phyloP scores from a whole-genome alignment of 2,888 invertebrate species.

The Dysmachus trigonus region DNA sequence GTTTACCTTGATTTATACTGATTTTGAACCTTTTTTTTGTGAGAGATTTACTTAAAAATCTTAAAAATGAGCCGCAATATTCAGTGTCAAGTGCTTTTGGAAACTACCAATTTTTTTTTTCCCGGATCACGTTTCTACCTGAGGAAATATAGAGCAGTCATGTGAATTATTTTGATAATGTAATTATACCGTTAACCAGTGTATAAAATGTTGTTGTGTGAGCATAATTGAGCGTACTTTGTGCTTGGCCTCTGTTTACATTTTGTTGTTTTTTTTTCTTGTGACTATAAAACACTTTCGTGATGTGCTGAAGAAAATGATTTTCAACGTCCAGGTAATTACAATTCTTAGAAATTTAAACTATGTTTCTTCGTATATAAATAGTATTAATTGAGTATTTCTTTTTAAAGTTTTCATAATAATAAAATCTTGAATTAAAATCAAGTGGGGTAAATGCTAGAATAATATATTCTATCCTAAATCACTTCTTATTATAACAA shows the following conservation, averaged over 20 bases:
- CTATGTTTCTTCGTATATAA: not conserved
- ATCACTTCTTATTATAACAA: too few relatives aligned
- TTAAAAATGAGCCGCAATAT: not conserved
- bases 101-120: not conserved
- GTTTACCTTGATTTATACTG: not conserved
- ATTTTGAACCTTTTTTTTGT: not conserved
- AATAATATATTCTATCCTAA: too few relatives aligned
- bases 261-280: not conserved
- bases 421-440: too few relatives aligned
- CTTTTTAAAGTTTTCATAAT: too few relatives aligned
- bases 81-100: not conserved
- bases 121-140: not conserved
- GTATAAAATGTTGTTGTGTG: slow-evolving; percentile 48
- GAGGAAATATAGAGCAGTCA: slow-evolving; percentile 44
- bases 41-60: not conserved
- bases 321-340: not conserved
- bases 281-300: not conserved
- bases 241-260: slow-evolving; percentile 4
- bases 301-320: not conserved
- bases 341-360: not conserved
- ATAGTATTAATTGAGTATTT: not conserved
- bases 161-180: slow-evolving; percentile 46
- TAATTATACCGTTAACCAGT: slow-evolving; percentile 50
- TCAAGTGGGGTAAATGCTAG: too few relatives aligned
- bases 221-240: slow-evolving; percentile 39